Conservation (phyloP, 1,140 invertebrate genomes). For the Leptestheria dahalacensis region DNA sequence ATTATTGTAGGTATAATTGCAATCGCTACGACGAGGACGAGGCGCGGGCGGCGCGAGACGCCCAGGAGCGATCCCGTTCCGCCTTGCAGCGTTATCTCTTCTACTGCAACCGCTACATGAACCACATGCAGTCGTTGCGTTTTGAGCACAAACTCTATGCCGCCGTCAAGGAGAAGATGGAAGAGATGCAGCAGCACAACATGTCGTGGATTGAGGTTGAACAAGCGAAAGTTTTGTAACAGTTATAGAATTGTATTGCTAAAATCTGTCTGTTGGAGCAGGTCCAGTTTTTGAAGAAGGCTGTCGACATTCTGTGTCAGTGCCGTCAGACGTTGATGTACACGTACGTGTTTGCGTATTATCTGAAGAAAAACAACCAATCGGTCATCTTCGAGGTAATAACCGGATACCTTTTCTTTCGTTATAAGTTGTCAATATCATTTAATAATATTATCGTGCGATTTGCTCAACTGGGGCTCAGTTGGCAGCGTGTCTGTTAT, state of each 20-base stretch:
- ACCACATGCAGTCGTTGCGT: constrained; percentile 96
- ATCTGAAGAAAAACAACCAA: constrained; percentile 94
- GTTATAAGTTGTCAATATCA: no score
- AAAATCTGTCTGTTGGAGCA: constrained; percentile 34
- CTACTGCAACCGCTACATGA: constrained; percentile 98
- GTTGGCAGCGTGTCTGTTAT: no score
- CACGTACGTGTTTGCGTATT: constrained; percentile 98
- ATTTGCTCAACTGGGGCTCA: no score
- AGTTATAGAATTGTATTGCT: neutral
- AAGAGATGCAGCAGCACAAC: constrained; percentile 98
- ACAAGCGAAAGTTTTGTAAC: no score
- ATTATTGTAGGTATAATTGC: constrained; percentile 67
- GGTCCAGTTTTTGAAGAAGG: constrained; percentile 94
- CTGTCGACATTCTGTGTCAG: constrained; percentile 92
- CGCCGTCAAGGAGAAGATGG: constrained; percentile 93
- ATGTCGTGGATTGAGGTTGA: constrained; percentile 99
- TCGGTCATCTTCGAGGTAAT: constrained; percentile 87
- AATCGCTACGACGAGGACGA: constrained; percentile 96
- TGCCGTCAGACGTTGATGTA: constrained; percentile 97
- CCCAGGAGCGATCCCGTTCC: constrained; percentile 83
- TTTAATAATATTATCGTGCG: no score
- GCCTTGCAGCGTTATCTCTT: constrained; percentile 88
- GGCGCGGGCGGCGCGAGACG: constrained; percentile 86
- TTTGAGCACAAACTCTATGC: constrained; percentile 94
- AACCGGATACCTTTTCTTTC: no score